These are phyloP conservation scores for Upupa epops DNA, from an alignment of 2,113 vertebrate species.

Conservation along the genomic window DNA sequence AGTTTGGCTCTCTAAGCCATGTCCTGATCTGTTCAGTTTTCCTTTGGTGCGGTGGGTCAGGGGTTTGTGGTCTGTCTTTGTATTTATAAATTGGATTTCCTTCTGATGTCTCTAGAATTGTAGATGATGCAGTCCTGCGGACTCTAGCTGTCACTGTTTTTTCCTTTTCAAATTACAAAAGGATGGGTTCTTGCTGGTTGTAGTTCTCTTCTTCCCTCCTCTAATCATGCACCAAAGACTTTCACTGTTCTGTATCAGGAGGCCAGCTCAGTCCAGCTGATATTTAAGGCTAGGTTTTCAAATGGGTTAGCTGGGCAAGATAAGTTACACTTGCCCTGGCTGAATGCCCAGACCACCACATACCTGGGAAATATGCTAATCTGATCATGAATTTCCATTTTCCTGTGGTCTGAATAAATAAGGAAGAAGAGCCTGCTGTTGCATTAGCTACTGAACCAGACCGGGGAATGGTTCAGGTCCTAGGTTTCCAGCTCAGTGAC, in stretches of 20 bases:
- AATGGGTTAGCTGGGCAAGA: neutral
- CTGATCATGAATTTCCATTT: neutral
- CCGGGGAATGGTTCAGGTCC: neutral
- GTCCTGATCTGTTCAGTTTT: conserved; percentile 15
- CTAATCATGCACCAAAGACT: conserved; percentile 9
- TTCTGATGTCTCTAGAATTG: conserved; percentile 13
- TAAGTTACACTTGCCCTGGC: conserved; percentile 6
- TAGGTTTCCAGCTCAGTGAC: neutral
- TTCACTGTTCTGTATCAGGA: neutral
- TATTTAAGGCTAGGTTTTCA: conserved; percentile 29
- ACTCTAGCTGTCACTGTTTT: conserved; percentile 27
- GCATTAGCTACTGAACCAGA: neutral
- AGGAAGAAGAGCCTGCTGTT: conserved; percentile 10
- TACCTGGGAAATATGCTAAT: conserved; percentile 26
- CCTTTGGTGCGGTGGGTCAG: neutral
- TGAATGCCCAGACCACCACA: conserved; percentile 12
- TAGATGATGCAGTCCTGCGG: conserved; percentile 12
- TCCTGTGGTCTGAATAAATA: conserved; percentile 23
- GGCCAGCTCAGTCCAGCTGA: conserved; percentile 1
- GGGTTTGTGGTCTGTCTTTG: conserved; percentile 1
- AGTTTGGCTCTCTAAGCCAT: neutral
- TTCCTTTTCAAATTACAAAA: conserved; percentile 24
- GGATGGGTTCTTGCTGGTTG: conserved; percentile 7
- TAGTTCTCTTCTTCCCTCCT: conserved; percentile 17
- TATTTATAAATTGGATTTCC: conserved; percentile 46